These are phyloP conservation scores for Chaenodraco wilsoni DNA, from an alignment of 2,797 vertebrate species.

Conservation along the genomic window DNA sequence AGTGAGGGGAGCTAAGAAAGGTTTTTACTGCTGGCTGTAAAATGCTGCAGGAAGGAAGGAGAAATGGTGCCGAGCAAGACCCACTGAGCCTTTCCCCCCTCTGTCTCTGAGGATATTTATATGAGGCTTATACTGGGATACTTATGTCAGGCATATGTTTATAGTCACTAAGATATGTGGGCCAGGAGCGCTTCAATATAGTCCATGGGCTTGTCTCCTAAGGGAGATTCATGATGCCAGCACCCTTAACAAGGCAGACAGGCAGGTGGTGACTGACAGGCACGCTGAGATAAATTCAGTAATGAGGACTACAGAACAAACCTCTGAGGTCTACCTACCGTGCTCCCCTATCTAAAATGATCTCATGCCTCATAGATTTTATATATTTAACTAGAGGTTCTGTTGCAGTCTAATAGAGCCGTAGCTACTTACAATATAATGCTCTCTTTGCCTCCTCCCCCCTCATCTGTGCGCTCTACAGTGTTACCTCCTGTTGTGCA, in stretches of 20 bases:
- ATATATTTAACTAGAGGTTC: conserved; percentile 64
- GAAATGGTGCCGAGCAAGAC: conserved; percentile 47
- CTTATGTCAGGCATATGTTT: conserved; percentile 71
- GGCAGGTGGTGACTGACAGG: conserved; percentile 78
- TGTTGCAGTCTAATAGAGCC: conserved; percentile 62
- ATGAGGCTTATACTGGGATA: conserved; percentile 57
- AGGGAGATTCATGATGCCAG: conserved; percentile 67
- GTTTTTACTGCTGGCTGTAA: conserved; percentile 67
- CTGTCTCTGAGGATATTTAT: conserved; percentile 65
- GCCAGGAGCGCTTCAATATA: conserved; percentile 45
- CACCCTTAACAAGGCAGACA: conserved; percentile 71
- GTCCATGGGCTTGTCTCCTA: conserved; percentile 61
- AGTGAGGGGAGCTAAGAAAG: conserved; percentile 49
- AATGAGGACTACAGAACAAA: conserved; percentile 72
- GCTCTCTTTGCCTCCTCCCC: conserved; percentile 8
- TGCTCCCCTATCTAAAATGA: conserved; percentile 65
- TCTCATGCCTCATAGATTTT: conserved; percentile 73
- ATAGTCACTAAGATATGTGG: conserved; percentile 63
- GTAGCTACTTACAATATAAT: conserved; percentile 30
- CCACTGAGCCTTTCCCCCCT: conserved; percentile 50
- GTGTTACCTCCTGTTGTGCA: conserved; percentile 11
- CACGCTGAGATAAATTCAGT: conserved; percentile 65
- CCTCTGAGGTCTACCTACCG: conserved; percentile 40
- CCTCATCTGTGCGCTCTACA: conserved; percentile 2
- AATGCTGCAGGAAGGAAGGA: conserved; percentile 67